A percentile compares a stretch with the other conserved stretches of the same genome.
Conservation (phyloP, 2,888 invertebrate species). For the Myopa tessellatipennis region DNA sequence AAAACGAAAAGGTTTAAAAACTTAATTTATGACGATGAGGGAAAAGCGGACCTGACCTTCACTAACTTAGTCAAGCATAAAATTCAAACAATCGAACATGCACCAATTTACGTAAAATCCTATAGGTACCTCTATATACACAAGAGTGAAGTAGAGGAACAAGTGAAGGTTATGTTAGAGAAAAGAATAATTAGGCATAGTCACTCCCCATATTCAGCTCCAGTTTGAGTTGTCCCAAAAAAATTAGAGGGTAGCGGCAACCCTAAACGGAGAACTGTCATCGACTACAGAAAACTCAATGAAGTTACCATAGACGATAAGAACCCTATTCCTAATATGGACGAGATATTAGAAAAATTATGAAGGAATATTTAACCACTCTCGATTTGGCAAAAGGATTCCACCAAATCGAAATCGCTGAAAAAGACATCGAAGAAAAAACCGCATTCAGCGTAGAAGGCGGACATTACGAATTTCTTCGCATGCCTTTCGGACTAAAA, state of each 20-base stretch:
- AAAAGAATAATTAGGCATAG: slow-evolving; percentile 38
- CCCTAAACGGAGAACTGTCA: slow-evolving; percentile 36
- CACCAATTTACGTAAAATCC: slow-evolving; percentile 32
- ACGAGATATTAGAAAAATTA: slow-evolving; percentile 42
- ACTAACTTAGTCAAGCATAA: slow-evolving; percentile 37
- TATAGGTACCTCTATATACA: slow-evolving; percentile 39
- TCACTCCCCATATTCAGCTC: slow-evolving; percentile 18
- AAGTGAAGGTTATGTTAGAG: slow-evolving; percentile 40
- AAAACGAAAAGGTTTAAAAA: slow-evolving; percentile 25
- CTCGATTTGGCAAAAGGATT: slow-evolving; percentile 23
- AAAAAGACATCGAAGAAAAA: slow-evolving; percentile 4
- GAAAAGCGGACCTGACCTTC: slow-evolving; percentile 20
- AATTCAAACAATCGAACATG: slow-evolving; percentile 31
- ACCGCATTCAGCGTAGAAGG: slow-evolving; percentile 19
- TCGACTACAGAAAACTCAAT: slow-evolving; percentile 41
- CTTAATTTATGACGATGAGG: not conserved
- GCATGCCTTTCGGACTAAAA: slow-evolving; percentile 28
- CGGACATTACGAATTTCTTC: not conserved
- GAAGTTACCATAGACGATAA: slow-evolving; percentile 37
- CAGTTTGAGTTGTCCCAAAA: slow-evolving; percentile 33
- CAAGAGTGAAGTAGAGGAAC: slow-evolving; percentile 35
- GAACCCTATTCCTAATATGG: slow-evolving; percentile 39
- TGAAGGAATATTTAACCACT: slow-evolving; percentile 29
- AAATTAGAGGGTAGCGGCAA: slow-evolving; percentile 37
- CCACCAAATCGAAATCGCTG: slow-evolving; percentile 21